Base-by-base conservation (phyloP, 2,888 invertebrate species). In the Trissolcus japonicus region DNA sequence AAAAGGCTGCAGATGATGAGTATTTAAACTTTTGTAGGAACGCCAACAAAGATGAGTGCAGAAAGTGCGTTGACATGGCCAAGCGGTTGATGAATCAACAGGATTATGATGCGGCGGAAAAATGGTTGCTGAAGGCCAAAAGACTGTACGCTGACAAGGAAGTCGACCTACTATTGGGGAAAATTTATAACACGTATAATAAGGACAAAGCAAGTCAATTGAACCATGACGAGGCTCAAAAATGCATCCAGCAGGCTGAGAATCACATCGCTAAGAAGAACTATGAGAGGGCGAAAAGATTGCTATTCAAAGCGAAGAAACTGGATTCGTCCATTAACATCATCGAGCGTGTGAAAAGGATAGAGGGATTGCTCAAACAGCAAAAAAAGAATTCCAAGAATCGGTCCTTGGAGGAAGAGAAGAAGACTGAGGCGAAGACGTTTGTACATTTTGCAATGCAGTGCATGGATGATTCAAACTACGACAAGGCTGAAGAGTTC, bases 71-170 rank as follows among this genome's bases (percentile, higher is more conserved):
- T 82, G 94, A 94, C 83, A 92, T 97, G 60, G 98, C 97, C 3
- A 93, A 95, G 85, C 92, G 91, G 85, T 94, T 92, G 79, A 91
- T 97, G 76, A 89, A 91, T 4, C 92, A 93, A 67, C 95, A 95
- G 11, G 94, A 95, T 85, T 89, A 92, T 74, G 95, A 95, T 65
- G 96, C 96, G 87, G 97, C 98, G 2, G 93, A 95, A 83, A 95
- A 95, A 89, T 97, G 96, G 90, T 88, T 97, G 68, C 89, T 93
- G 21, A 98, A 98, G 91, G 96, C 98, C 2, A 95, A 97, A 87
- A 93, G 60, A 68, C 7, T 60, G 4, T 13, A 54, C 17, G 35
- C 67, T 6, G 57, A 41, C 9, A 43, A 57, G 17, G 1, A 67
- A 14, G 17, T 51, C 11, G 59, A 67, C 2, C 6, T 9, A 4